Conservation (phyloP, 2,113 vertebrate species). For the Cichladusa arquata region DNA sequence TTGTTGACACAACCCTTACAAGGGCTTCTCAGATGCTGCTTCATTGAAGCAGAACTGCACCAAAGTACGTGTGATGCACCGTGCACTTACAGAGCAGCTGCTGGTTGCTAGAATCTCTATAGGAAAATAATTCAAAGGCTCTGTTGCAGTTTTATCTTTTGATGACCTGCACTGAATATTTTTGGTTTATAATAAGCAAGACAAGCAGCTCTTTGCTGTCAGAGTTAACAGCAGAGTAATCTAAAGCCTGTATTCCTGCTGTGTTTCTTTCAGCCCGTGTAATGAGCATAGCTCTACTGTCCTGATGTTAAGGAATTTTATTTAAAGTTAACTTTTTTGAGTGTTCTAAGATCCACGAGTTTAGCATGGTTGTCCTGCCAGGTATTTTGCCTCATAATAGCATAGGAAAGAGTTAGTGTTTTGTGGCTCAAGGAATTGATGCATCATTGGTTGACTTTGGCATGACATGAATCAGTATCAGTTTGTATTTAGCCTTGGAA, state of each 20-base stretch:
- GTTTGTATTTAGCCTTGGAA: background rate
- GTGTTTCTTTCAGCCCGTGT: background rate
- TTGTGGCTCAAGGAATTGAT: background rate
- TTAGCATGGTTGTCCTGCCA: background rate
- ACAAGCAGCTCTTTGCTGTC: background rate
- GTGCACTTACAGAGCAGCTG: background rate
- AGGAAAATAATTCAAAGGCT: background rate
- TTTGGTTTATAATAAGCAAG: background rate
- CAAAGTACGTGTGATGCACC: fast-evolving
- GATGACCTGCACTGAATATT: background rate
- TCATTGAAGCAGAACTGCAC: background rate
- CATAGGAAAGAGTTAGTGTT: background rate
- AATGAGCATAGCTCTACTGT: background rate
- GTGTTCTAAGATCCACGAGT: background rate
- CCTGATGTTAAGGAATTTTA: background rate
- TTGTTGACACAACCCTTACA: background rate
- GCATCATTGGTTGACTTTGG: background rate
- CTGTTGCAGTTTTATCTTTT: background rate
- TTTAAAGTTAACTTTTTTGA: background rate
- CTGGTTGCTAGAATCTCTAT: background rate
- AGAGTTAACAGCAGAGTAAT: background rate
- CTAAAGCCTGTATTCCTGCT: background rate
- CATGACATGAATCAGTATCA: background rate
- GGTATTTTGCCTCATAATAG: background rate
- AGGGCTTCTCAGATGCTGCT: background rate